Percentiles rank a stretch among this genome's conserved stretches.
These are phyloP conservation scores for Leptonema lineaticorne DNA, from an alignment of 1,140 invertebrate species.

Conservation along the genomic window DNA sequence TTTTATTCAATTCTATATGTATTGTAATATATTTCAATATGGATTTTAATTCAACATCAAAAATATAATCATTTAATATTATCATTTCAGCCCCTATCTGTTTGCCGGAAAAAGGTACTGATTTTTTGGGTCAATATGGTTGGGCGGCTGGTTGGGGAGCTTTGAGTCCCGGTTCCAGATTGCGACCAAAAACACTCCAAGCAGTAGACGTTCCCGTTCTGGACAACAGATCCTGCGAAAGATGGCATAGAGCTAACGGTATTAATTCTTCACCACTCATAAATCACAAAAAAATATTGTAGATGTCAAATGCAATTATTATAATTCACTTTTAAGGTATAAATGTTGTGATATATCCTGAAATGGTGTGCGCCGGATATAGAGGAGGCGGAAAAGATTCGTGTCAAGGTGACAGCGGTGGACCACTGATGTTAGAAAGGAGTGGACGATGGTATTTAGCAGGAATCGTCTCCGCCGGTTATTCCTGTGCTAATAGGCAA, in stretches of 20 bases:
- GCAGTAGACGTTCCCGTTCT: conserved; percentile 91
- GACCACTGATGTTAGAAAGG: conserved; percentile 84
- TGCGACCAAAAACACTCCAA: conserved; percentile 87
- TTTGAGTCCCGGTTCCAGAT: conserved; percentile 79
- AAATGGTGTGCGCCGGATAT: conserved; percentile 97
- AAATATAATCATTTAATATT: not conserved
- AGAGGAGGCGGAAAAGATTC: conserved; percentile 80
- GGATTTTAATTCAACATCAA: not conserved
- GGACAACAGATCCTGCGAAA: conserved; percentile 83
- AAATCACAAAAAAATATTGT: not conserved
- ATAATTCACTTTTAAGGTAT: conserved; percentile 63
- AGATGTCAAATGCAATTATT: not conserved
- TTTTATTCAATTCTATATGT: not conserved
- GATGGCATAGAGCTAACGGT: conserved; percentile 76
- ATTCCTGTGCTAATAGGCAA: conserved; percentile 87
- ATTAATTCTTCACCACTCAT: not conserved
- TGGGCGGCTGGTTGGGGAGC: conserved; percentile 95
- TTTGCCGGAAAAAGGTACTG: conserved; percentile 85
- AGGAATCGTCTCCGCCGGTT: conserved; percentile 89
- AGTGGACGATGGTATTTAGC: conserved; percentile 80
- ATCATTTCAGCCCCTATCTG: conserved; percentile 76
- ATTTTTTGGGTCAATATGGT: conserved; percentile 86
- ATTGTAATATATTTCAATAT: not conserved
- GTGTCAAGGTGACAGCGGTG: conserved; percentile 81
- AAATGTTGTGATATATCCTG: conserved; percentile 91